Conservation (phyloP, 2,888 invertebrate species). For the Drosophila peninsularis region DNA sequence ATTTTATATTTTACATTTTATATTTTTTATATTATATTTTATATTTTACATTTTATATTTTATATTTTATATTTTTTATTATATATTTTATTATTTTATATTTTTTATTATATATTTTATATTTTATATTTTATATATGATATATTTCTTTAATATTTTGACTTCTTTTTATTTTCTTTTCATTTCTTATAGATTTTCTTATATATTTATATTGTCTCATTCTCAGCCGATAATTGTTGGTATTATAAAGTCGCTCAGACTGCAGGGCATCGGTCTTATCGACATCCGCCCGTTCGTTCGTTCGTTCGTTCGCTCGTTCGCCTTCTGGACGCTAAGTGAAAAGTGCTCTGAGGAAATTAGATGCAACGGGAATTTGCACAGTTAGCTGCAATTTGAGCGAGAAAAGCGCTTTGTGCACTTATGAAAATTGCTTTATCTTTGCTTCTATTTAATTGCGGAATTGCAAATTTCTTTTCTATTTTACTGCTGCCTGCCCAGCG, state of each 20-base stretch:
- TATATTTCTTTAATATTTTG: not conserved
- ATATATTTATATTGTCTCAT: no score
- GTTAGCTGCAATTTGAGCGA: constrained; percentile 43
- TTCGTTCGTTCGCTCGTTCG: no score
- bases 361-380: constrained; percentile 46
- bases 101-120: no score
- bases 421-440: constrained; percentile 46
- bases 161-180: not conserved
- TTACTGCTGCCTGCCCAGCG: constrained; percentile 41
- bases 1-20: no score
- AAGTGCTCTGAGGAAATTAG: constrained; percentile 16
- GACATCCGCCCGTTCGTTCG: not conserved
- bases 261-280: not conserved
- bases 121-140: no score
- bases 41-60: no score
- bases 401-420: constrained; percentile 35
- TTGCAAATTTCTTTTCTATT: constrained; percentile 38
- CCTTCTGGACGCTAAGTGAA: constrained; percentile 1
- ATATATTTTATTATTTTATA: no score
- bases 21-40: no score
- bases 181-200: not conserved
- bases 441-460: constrained; percentile 38
- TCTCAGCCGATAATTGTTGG: not conserved
- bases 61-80: no score
- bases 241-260: not conserved